Evolutionary conservation across 1,140 invertebrate genomes (phyloP).

Genomic region (Drosophila sturtevanti): DNA sequence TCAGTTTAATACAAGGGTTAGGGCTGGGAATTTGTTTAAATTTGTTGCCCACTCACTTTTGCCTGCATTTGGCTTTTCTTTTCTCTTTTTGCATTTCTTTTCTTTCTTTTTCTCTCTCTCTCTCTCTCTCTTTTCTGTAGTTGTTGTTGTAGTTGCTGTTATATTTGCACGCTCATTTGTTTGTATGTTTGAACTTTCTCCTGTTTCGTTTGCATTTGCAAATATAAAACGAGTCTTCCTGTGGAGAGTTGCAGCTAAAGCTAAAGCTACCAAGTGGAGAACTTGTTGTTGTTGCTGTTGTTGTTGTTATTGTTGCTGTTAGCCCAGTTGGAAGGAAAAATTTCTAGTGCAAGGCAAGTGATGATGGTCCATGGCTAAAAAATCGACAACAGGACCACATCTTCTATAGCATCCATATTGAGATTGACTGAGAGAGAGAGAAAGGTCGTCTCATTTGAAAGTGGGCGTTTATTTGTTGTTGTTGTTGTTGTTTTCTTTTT

Average conservation of each 20-base stretch:
- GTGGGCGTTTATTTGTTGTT: not conserved
- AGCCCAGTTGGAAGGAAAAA: no score
- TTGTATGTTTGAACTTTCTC: conserved; percentile 83
- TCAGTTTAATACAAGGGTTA: conserved; percentile 6
- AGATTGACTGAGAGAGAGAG: no score
- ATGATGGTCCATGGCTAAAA: conserved; percentile 32
- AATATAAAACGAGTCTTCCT: conserved; percentile 66
- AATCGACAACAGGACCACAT: no score
- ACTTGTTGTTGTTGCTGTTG: conserved; percentile 3
- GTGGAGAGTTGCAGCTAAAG: conserved; percentile 21
- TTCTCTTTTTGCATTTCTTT: not conserved
- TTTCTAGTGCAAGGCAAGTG: no score
- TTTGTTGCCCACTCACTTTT: conserved; percentile 15
- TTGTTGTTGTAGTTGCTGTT: no score
- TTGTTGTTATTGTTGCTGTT: not conserved
- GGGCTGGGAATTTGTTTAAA: not conserved
- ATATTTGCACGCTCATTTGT: conserved; percentile 82
- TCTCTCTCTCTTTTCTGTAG: no score
- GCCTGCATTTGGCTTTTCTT: conserved; percentile 6
- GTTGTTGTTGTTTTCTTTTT: conserved; percentile 29
- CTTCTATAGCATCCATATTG: conserved; percentile 47
- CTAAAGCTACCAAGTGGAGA: conserved; percentile 42
- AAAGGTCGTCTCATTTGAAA: conserved; percentile 20
- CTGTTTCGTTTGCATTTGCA: conserved; percentile 82
- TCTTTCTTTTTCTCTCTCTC: conserved; percentile 65